These are phyloP conservation scores for Suricata suricatta DNA, from an alignment of 2,113 vertebrate species.

Conservation along the genomic window DNA sequence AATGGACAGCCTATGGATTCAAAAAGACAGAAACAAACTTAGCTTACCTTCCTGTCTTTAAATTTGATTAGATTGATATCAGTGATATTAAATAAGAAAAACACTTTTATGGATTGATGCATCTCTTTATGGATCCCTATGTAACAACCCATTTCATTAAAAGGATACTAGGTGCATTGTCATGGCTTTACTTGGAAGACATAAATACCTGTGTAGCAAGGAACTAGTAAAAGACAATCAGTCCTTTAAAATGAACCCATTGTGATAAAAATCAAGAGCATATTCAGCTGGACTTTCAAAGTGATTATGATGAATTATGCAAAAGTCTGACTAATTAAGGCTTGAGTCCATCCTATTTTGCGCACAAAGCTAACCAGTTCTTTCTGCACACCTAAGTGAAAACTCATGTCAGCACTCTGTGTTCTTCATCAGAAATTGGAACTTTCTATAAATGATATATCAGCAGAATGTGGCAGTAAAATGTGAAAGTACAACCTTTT, in stretches of 20 bases:
- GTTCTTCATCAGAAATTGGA: slow-evolving; percentile 38
- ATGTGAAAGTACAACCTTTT: neutral
- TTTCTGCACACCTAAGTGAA: slow-evolving; percentile 59
- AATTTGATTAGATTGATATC: slow-evolving; percentile 42
- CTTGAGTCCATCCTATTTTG: slow-evolving; percentile 45
- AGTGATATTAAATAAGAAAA: slow-evolving; percentile 38
- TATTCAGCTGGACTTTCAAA: slow-evolving; percentile 57
- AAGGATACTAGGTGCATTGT: neutral
- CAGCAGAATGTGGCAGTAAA: slow-evolving; percentile 40
- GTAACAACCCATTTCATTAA: slow-evolving; percentile 27
- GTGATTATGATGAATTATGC: slow-evolving; percentile 44
- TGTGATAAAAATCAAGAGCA: slow-evolving; percentile 46
- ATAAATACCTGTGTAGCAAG: slow-evolving; percentile 10
- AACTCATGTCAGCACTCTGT: slow-evolving; percentile 48
- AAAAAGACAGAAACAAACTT: slow-evolving; percentile 69
- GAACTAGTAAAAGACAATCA: slow-evolving; percentile 30
- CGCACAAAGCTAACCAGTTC: slow-evolving; percentile 36
- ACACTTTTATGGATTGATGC: neutral
- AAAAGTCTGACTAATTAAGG: slow-evolving; percentile 69
- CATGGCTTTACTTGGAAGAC: neutral
- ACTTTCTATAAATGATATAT: slow-evolving; percentile 45
- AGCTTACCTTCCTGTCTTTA: slow-evolving; percentile 37
- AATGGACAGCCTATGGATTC: slow-evolving; percentile 91
- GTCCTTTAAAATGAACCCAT: slow-evolving; percentile 46
- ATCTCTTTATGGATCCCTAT: neutral